These are phyloP conservation scores for Simalia tracyae DNA, from an alignment of 2,797 vertebrate genomes.

Conservation along the genomic window DNA sequence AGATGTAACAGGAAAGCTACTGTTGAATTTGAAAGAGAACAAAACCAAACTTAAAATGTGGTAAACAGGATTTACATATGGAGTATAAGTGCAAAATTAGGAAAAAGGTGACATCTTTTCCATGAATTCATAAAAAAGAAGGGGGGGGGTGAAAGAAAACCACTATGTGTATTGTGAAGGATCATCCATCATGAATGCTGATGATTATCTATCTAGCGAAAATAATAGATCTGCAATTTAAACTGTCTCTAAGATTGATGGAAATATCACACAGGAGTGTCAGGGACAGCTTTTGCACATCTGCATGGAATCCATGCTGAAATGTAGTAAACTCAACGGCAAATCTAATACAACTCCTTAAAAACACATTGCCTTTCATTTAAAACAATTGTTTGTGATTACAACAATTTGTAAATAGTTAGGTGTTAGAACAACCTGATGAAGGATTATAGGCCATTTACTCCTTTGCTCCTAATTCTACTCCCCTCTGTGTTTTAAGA, in stretches of 20 bases:
- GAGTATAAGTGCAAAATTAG: background rate
- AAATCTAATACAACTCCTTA: conserved; percentile 30
- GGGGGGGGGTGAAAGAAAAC: background rate
- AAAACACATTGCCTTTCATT: conserved; percentile 17
- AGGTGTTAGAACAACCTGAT: background rate
- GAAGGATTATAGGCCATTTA: background rate
- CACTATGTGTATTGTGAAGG: background rate
- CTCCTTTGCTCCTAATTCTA: background rate
- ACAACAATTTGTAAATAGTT: background rate
- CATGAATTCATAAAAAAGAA: conserved; percentile 21
- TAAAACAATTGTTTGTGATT: background rate
- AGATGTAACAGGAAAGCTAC: background rate
- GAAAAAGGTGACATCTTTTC: background rate
- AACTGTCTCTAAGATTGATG: conserved; percentile 19
- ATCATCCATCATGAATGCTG: background rate
- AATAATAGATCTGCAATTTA: conserved; percentile 33
- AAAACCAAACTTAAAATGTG: accelerated
- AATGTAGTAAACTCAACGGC: background rate
- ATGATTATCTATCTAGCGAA: conserved; percentile 8
- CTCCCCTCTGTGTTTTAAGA: background rate
- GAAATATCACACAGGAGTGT: conserved; percentile 1
- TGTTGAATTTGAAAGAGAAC: conserved; percentile 9
- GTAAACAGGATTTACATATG: conserved; percentile 13
- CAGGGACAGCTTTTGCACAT: conserved; percentile 19
- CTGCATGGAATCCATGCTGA: background rate